phyloP scores from a whole-genome alignment of 2,113 vertebrate species.

The Ceuthmochares aereus region DNA sequence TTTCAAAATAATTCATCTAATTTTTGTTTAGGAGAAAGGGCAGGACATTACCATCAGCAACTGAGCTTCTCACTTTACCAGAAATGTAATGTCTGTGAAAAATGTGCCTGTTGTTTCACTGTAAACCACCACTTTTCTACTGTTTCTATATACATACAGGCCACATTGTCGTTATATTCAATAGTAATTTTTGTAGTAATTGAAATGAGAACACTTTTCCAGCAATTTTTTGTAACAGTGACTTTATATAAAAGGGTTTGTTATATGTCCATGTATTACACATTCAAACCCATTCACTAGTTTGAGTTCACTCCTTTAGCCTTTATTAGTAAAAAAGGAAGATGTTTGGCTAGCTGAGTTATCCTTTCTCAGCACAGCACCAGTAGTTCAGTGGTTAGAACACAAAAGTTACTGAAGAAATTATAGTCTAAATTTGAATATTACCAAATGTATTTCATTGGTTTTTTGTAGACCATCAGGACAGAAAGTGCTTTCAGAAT shows the following conservation, averaged over 20 bases:
- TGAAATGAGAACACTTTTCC: not conserved
- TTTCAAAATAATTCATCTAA: not conserved
- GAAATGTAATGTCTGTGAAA: not conserved
- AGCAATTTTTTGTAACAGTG: not conserved
- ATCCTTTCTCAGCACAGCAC: not conserved
- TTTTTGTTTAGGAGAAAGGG: not conserved
- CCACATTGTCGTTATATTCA: not conserved
- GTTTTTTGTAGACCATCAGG: not conserved
- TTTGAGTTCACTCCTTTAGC: not conserved
- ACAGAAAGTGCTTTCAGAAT: not conserved
- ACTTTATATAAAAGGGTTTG: not conserved
- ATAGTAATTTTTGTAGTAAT: not conserved
- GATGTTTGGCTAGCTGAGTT: not conserved
- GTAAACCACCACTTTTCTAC: not conserved
- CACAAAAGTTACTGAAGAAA: not conserved
- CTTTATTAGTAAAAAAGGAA: not conserved
- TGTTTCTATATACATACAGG: not conserved
- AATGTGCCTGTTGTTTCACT: not conserved
- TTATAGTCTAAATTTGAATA: not conserved
- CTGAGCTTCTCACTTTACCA: not conserved
- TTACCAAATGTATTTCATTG: not conserved
- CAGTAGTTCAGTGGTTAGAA: not conserved
- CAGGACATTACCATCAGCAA: not conserved
- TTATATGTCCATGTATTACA: not conserved
- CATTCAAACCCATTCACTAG: not conserved